Conservation (phyloP, 2,113 vertebrate species). For the Pachypanchax playfairii region DNA sequence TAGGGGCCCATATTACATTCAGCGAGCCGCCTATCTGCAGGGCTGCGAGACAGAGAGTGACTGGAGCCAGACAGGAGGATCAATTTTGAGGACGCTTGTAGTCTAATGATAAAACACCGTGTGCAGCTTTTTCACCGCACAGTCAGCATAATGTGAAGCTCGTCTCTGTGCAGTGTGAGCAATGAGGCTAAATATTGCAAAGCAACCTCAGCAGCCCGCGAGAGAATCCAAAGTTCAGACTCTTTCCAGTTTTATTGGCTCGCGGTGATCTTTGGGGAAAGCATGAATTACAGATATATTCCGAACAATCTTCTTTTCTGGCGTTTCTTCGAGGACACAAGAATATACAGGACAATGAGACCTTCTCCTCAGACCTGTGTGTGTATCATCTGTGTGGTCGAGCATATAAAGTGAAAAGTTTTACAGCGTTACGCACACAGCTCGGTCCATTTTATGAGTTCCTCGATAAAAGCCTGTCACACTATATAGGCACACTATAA, state of each 20-base stretch:
- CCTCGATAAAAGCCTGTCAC: conserved; percentile 42
- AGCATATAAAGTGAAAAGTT: conserved; percentile 60
- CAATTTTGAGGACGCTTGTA: conserved; percentile 58
- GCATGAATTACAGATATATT: conserved; percentile 3
- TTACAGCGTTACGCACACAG: conserved; percentile 46
- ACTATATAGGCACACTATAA: conserved; percentile 35
- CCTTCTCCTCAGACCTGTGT: conserved; percentile 48
- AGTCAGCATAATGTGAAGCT: conserved; percentile 66
- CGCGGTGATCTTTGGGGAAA: conserved; percentile 14
- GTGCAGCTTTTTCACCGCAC: conserved; percentile 51
- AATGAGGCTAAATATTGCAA: conserved; percentile 48
- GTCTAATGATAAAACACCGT: conserved; percentile 64
- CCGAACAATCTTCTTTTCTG: conserved; percentile 1
- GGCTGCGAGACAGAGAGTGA: conserved; percentile 57
- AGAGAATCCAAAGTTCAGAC: conserved; percentile 63
- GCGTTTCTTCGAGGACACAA: conserved; percentile 25
- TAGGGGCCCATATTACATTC: conserved; percentile 76
- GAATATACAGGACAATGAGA: conserved; percentile 50
- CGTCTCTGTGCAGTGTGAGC: conserved; percentile 48
- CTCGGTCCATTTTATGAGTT: conserved; percentile 48
- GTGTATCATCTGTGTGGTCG: conserved; percentile 29
- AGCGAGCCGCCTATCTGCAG: conserved; percentile 61
- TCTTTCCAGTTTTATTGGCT: conserved; percentile 38
- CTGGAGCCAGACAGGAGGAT: conserved; percentile 53
- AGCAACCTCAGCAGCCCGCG: conserved; percentile 53